Percentiles rank a stretch among this genome's conserved stretches.
phyloP scores from a whole-genome alignment of 2,888 invertebrate species.

The Habrosyne pyritoides region DNA sequence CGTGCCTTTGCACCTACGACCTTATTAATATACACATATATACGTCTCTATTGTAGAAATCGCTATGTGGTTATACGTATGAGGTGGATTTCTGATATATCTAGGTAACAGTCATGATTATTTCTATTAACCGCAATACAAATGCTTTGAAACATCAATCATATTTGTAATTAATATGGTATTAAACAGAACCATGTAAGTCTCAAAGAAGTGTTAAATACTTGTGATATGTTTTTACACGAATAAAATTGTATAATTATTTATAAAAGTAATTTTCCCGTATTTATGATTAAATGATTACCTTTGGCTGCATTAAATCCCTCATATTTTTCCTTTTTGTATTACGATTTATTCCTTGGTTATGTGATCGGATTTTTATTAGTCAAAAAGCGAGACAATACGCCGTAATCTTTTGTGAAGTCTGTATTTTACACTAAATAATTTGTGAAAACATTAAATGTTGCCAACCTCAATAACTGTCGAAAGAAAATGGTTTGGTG shows the following conservation, averaged over 20 bases:
- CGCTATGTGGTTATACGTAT: background rate
- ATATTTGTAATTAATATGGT: background rate
- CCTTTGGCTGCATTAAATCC: conserved; percentile 23
- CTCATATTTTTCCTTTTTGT: conserved; percentile 23
- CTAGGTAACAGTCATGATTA: background rate
- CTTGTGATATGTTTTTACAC: too few relatives aligned
- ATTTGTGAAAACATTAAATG: conserved; percentile 39
- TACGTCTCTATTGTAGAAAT: background rate
- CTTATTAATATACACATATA: background rate
- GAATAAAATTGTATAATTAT: too few relatives aligned
- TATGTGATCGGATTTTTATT: conserved; percentile 16
- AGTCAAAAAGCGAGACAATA: conserved; percentile 27
- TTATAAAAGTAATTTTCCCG: conserved; percentile 10
- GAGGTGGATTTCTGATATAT: background rate
- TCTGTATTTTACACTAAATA: conserved; percentile 40
- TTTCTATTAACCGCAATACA: background rate
- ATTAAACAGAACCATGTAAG: background rate
- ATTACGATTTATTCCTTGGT: background rate
- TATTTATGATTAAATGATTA: conserved; percentile 21
- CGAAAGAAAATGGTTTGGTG: background rate
- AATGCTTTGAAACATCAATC: background rate
- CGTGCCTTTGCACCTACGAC: conserved; percentile 13
- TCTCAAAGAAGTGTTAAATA: too few relatives aligned
- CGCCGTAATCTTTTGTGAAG: conserved; percentile 41
- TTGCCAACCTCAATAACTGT: conserved; percentile 17